Base-by-base conservation (phyloP, 2,888 invertebrate genomes). In the Trachelus stipa region DNA sequence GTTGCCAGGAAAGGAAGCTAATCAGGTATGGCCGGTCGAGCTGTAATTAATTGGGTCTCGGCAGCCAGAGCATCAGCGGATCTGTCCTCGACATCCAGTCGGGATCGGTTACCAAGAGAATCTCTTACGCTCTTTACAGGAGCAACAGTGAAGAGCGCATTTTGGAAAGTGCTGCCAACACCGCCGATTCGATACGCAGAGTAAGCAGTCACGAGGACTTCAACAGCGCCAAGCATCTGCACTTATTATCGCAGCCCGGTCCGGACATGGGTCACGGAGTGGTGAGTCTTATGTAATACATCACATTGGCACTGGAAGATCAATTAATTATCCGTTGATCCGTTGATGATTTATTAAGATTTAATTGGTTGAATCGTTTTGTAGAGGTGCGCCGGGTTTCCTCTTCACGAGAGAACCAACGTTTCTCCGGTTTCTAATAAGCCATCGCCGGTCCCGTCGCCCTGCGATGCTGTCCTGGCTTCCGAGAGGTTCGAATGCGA, bases 181-280 rank as follows among this genome's bases (percentile, higher is more conserved):
- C 81, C 73, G 80, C 78, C 33, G 83, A 83, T 73, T 82, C 85
- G 73, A 94, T 94, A 68, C 91, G 94, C 77, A 92, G 94, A 85
- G 94, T 94, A n/a, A 94, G 93, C 82, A 94, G 94, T 80, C 94
- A 94, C 89, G 94, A 94, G 88, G 94, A 94, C 88, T 94, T 94
- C 85, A 91, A 91, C 77, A 91, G 88, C 79, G 88, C 88, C 69
- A 89, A 90, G 83, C 88, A 90, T 83, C 83, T 87, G 74, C 87
- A 89, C 76, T 85, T 88, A 79, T 85, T 88, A 83, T 86, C 89
- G 30, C 90, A 90, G 81, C 79, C 87, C 71, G 88, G 88, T 71
- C 88, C 87, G 84, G 91, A 91, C 74, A 90, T 91, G 91, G 91
- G 91, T 76, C 91, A 91, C 83, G 91, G 91, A 76, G 88, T 91